A percentile compares a stretch with the other conserved stretches of the same genome.
phyloP scores from a whole-genome alignment of 2,888 invertebrate species.

The Tribolium freemani region DNA sequence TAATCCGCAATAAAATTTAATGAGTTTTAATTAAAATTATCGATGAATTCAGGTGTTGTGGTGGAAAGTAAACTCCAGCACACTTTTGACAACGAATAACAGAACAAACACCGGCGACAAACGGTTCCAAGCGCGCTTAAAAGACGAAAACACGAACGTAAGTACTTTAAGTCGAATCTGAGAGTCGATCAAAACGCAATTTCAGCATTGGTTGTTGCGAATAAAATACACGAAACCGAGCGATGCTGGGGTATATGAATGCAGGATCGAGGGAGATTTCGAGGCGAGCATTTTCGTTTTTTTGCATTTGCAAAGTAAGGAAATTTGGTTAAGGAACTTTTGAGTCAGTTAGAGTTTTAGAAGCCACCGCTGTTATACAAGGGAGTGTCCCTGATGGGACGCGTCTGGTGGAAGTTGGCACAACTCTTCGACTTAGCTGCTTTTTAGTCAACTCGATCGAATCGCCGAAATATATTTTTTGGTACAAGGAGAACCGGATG shows the following conservation, averaged over 20 bases:
- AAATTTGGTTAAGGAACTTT: no score
- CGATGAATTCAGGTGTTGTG: conserved; percentile 1
- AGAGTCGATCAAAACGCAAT: not conserved
- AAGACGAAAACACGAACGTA: conserved; percentile 25
- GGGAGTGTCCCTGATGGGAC: conserved; percentile 77
- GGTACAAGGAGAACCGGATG: conserved; percentile 89
- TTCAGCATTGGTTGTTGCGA: conserved; percentile 20
- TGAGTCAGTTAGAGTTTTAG: conserved; percentile 65
- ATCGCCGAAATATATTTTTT: conserved; percentile 81
- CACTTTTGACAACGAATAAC: conserved; percentile 10
- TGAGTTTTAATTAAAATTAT: not conserved
- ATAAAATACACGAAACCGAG: conserved; percentile 24
- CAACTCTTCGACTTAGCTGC: conserved; percentile 79
- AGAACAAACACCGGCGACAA: conserved; percentile 14
- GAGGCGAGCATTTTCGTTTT: conserved; percentile 77
- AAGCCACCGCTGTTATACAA: conserved; percentile 79
- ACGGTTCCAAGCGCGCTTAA: not conserved
- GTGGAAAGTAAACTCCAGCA: conserved; percentile 10
- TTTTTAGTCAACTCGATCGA: conserved; percentile 78
- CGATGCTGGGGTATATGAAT: conserved; percentile 73
- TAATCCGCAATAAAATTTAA: not conserved
- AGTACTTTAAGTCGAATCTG: not conserved
- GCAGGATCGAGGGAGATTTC: conserved; percentile 78
- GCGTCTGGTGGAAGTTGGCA: conserved; percentile 74
- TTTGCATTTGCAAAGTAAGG: conserved; percentile 76